Evolutionary conservation across 1,140 invertebrate genomes (phyloP).

Genomic region (Ceratoteleas bidentatus): DNA sequence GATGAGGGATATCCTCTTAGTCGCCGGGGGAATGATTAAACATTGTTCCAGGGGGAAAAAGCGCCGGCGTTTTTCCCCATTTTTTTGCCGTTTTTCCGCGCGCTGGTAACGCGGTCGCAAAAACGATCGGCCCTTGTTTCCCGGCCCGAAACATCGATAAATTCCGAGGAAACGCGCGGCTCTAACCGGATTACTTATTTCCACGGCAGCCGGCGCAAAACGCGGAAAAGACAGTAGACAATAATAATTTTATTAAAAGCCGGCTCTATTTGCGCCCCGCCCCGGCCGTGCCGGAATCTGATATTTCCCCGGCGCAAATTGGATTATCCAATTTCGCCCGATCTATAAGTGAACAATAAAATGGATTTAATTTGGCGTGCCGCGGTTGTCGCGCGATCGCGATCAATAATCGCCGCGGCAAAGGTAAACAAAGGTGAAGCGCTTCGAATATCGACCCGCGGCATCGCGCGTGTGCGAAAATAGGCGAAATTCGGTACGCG

Average conservation of each 20-base stretch:
- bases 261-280: constrained; percentile 33
- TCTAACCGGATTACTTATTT: constrained; percentile 34
- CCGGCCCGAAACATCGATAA: constrained; percentile 11
- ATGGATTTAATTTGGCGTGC: constrained; percentile 40
- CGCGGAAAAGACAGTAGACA: constrained; percentile 24
- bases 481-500: constrained; percentile 3
- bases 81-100: neutral
- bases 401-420: constrained; percentile 17
- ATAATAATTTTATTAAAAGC: constrained; percentile 62
- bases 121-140: neutral
- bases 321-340: constrained; percentile 51
- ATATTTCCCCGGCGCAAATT: constrained; percentile 48
- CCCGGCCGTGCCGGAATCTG: constrained; percentile 46
- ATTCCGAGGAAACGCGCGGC: constrained; percentile 9
- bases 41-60: too few relatives aligned
- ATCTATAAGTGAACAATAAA: constrained; percentile 50
- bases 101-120: neutral
- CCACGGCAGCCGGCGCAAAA: constrained; percentile 21
- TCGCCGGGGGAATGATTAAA: neutral
- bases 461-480: constrained; percentile 6
- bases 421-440: too few relatives aligned
- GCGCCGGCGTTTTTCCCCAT: too few relatives aligned
- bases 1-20: neutral
- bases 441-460: too few relatives aligned
- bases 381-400: constrained; percentile 1